Conservation (phyloP, 2,888 invertebrate genomes). For the Erebia palarica region DNA sequence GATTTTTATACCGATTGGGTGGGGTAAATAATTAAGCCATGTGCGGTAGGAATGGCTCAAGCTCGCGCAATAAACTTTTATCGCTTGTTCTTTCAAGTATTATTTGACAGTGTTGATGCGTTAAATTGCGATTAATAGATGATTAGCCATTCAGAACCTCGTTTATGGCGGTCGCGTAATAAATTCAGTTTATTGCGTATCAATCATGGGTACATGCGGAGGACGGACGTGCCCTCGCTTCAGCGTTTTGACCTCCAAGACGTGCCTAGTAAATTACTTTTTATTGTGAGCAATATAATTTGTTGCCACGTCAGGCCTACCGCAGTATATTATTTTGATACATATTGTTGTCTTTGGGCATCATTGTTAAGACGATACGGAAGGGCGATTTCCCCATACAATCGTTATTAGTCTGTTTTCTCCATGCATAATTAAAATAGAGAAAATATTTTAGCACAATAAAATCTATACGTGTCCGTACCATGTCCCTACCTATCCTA, state of each 20-base stretch:
- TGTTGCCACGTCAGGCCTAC: slow-evolving; percentile 32
- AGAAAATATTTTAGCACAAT: too few relatives aligned
- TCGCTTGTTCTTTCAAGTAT: slow-evolving; percentile 71
- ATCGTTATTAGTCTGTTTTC: too few relatives aligned
- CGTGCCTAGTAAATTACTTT: slow-evolving; percentile 48
- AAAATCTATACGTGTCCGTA: too few relatives aligned
- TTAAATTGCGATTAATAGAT: slow-evolving; percentile 77
- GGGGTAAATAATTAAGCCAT: slow-evolving; percentile 36
- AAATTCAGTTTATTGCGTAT: slow-evolving; percentile 76
- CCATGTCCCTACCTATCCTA: too few relatives aligned
- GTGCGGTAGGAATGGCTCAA: slow-evolving; percentile 26
- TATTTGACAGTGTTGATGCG: slow-evolving; percentile 75
- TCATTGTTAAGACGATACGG: background rate
- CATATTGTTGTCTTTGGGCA: slow-evolving; percentile 1
- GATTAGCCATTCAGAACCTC: slow-evolving; percentile 70
- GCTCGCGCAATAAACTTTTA: slow-evolving; percentile 64
- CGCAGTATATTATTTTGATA: slow-evolving; percentile 18
- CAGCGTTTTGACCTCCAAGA: slow-evolving; percentile 49
- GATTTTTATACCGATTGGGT: slow-evolving; percentile 39
- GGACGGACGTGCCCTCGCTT: slow-evolving; percentile 40
- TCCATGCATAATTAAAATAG: too few relatives aligned
- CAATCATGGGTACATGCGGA: slow-evolving; percentile 59
- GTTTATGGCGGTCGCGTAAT: slow-evolving; percentile 72
- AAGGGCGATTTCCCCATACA: too few relatives aligned
- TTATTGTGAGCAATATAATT: slow-evolving; percentile 43